phyloP scores from a whole-genome alignment of 2,113 vertebrate species.

The Columba janthina region DNA sequence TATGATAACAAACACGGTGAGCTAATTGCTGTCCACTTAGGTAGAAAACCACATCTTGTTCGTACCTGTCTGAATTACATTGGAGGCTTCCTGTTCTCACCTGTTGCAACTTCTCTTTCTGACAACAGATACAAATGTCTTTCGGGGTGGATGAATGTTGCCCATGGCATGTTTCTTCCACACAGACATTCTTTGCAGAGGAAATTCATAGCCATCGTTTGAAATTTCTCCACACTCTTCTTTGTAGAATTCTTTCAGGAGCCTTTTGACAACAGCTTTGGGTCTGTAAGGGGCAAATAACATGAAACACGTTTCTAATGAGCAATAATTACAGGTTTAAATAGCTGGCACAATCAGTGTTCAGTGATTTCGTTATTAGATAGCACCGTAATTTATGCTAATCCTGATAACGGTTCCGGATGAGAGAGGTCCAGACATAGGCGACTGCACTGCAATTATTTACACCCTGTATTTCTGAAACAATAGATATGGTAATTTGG shows the following conservation, averaged over 20 bases:
- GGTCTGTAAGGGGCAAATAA: conserved; percentile 78
- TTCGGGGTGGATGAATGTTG: neutral
- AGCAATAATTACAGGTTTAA: conserved; percentile 83
- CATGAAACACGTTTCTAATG: conserved; percentile 76
- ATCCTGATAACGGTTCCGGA: conserved; percentile 81
- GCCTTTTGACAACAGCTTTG: conserved; percentile 68
- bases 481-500: conserved; percentile 81
- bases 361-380: conserved; percentile 83
- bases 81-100: neutral
- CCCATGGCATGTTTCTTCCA: neutral
- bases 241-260: conserved; percentile 43
- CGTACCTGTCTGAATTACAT: neutral
- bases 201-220: neutral
- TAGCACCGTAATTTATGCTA: conserved; percentile 83
- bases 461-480: conserved; percentile 82
- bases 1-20: neutral
- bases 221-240: neutral
- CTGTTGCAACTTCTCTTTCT: neutral
- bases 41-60: neutral
- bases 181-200: neutral
- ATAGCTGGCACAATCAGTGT: conserved; percentile 81
- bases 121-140: neutral
- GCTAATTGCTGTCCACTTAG: neutral
- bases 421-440: conserved; percentile 79
- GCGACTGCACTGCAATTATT: conserved; percentile 80